phyloP scores from a whole-genome alignment of 1,140 invertebrate species.

The Hyles euphorbiae region DNA sequence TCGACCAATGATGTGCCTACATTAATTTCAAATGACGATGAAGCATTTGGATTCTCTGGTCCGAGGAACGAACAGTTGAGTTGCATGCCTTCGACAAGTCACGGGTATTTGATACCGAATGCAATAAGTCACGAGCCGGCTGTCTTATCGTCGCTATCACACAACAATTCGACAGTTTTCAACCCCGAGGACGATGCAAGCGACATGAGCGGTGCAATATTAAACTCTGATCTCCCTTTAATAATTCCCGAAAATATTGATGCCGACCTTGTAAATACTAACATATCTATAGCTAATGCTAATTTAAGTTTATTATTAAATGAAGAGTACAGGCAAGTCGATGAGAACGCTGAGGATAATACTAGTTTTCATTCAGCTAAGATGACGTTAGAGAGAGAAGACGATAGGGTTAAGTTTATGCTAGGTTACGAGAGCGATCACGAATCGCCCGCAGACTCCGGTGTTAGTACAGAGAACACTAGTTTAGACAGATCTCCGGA shows the following conservation, averaged over 20 bases:
- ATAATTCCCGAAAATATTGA: conserved; percentile 67
- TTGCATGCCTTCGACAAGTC: conserved; percentile 73
- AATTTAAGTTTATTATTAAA: conserved; percentile 80
- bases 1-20: conserved; percentile 67
- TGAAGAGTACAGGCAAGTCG: conserved; percentile 52
- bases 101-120: conserved; percentile 76
- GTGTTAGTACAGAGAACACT: conserved; percentile 84
- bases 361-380: conserved; percentile 54
- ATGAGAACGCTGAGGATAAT: conserved; percentile 42
- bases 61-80: conserved; percentile 57
- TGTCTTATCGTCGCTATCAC: conserved; percentile 62
- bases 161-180: conserved; percentile 65
- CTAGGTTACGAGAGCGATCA: conserved; percentile 71
- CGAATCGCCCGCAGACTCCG: conserved; percentile 79
- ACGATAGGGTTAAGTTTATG: conserved; percentile 74
- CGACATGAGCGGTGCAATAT: conserved; percentile 38
- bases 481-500: conserved; percentile 79
- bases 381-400: conserved; percentile 41
- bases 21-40: conserved; percentile 46
- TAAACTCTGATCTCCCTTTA: conserved; percentile 44
- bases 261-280: conserved; percentile 55
- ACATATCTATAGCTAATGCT: conserved; percentile 80
- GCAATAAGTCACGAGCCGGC: conserved; percentile 72
- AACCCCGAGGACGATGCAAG: conserved; percentile 50
- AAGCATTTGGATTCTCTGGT: conserved; percentile 43